Evolutionary conservation across 2,113 vertebrate species (phyloP), one percentile per base, ranked within the genome.

Genomic region (Pyrgilauda ruficollis): DNA sequence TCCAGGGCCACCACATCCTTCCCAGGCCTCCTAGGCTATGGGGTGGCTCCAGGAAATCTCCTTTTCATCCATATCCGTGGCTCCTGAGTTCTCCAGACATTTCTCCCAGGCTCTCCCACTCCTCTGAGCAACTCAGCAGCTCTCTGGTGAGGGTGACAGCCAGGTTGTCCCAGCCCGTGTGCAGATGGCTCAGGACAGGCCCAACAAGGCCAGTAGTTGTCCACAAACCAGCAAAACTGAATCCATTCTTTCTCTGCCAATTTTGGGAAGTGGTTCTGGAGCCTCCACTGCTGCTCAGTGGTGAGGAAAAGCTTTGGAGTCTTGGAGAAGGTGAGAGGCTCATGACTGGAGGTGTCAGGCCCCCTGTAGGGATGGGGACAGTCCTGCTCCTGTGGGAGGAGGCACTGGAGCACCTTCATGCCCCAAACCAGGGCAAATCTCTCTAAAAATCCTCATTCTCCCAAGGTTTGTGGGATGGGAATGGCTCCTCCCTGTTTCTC

Each of bases 281-380:
- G 7, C 39, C 27, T 53, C 23, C 44, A 31, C 16, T 53, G 47
- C 23, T 67, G 30, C 47, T 66, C 39, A 15, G 70, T 20, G 24
- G 6, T 50, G 58, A n/a, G 41, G 43, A 79, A 39, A 61, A 39
- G 14, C 41, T 90, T 50, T 59, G 53, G 75, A 11, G n/a, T 35
- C 49, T 63, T 0, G 0, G 69, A n/a, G 76, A 43, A 73, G 49
- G 44, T 50, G 43, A 46, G 52, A 47, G 19, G 23, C 4, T 76
- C 35, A 2, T 8, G 82, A 1, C 37, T 27, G 66, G 75, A 39
- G 7, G 14, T 44, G 1, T 0, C 56, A 49, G 62, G 15, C 14
- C 37, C 2, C 14, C 41, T 61, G 5, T 7, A 4, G 47, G 37
- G 49, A 50, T 18, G 37, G 70, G 39, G 41, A 56, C 11, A 72